These are phyloP conservation scores for Bombyx mandarina DNA, from an alignment of 1,140 invertebrate species.

Conservation along the genomic window DNA sequence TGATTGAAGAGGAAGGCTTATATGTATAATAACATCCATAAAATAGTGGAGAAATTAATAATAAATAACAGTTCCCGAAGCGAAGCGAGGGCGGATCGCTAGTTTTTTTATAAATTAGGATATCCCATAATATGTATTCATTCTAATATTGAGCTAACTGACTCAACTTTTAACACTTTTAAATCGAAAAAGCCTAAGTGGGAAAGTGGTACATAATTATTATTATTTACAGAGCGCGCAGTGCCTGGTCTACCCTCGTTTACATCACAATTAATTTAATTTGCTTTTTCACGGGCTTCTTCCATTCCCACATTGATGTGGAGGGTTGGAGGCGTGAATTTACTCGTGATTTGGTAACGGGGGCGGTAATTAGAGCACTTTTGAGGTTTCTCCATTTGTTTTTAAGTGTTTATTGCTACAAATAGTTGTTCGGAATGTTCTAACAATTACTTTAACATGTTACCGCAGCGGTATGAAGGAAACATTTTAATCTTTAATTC, in stretches of 20 bases:
- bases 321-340: conserved; percentile 56
- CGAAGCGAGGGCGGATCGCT: no score
- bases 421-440: conserved; percentile 35
- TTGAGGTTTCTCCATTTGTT: conserved; percentile 57
- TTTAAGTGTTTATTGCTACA: conserved; percentile 50
- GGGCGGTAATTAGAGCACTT: conserved; percentile 56
- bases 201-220: conserved; percentile 13
- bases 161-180: background rate
- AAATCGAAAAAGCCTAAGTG: background rate
- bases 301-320: conserved; percentile 53
- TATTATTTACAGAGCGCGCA: conserved; percentile 42
- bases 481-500: no score
- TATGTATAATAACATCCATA: no score
- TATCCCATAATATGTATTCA: background rate
- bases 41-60: no score
- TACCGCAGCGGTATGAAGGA: background rate
- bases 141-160: background rate
- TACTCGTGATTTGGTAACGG: conserved; percentile 61
- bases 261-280: conserved; percentile 66
- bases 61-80: no score
- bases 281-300: conserved; percentile 65
- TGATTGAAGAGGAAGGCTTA: no score
- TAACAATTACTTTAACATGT: conserved; percentile 26
- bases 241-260: conserved; percentile 47
- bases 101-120: no score